A percentile compares a stretch with the other conserved stretches of the same genome.
Evolutionary conservation across 1,140 invertebrate genomes (phyloP).

Genomic region (Pseudomyrmex sp.): DNA sequence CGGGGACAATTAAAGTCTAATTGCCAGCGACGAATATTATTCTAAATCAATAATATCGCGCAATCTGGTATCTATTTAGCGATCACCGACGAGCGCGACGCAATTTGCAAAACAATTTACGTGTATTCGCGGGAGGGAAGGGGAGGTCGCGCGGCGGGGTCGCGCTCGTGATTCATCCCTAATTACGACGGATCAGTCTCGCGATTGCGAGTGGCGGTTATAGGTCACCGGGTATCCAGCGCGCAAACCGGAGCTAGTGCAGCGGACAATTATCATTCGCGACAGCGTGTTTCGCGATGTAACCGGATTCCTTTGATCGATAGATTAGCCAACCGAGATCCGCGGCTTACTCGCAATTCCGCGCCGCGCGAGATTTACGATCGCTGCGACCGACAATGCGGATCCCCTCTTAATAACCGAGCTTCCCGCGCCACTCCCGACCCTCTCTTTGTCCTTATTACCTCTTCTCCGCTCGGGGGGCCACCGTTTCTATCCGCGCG

Average conservation of each 20-base stretch:
- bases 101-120: constrained; percentile 57
- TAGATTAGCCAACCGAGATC: constrained; percentile 60
- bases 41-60: constrained; percentile 31
- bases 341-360: constrained; percentile 66
- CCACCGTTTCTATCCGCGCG: constrained; percentile 58
- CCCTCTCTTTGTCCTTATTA: constrained; percentile 55
- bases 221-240: constrained; percentile 23
- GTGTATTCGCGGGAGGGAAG: not conserved
- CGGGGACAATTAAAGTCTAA: constrained; percentile 39
- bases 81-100: not conserved
- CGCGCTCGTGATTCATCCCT: constrained; percentile 30
- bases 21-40: constrained; percentile 44
- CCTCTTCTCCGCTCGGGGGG: constrained; percentile 4
- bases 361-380: constrained; percentile 65
- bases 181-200: constrained; percentile 42
- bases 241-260: not conserved
- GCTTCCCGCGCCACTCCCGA: not conserved
- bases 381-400: constrained; percentile 67
- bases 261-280: constrained; percentile 42
- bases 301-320: constrained; percentile 63
- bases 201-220: constrained; percentile 14
- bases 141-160: not conserved
- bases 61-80: constrained; percentile 37
- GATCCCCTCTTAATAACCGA: constrained; percentile 67
- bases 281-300: constrained; percentile 54